Evolutionary conservation across 2,797 vertebrate genomes (phyloP).

Genomic region (Dermochelys coriacea): DNA sequence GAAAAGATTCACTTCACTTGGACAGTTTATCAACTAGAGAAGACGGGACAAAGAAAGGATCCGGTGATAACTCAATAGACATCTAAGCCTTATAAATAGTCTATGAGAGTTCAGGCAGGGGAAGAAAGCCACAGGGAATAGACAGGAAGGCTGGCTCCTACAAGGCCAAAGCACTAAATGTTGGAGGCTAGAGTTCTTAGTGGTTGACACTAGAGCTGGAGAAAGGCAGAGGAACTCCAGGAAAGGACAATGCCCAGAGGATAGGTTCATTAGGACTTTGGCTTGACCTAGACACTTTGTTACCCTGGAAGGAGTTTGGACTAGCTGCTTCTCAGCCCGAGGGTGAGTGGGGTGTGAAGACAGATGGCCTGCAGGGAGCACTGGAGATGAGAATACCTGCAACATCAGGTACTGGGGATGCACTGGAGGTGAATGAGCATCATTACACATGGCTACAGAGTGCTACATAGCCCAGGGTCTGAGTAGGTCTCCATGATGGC

Average conservation of each 20-base stretch:
- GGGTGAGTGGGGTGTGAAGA: not conserved
- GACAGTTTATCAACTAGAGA: not conserved
- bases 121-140: not conserved
- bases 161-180: not conserved
- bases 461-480: not conserved
- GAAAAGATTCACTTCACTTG: not conserved
- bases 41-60: not conserved
- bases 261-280: not conserved
- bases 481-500: not conserved
- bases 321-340: not conserved
- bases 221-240: not conserved
- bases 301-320: not conserved
- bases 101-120: not conserved
- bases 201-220: not conserved
- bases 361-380: not conserved
- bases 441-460: not conserved
- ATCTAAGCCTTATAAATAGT: not conserved
- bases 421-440: not conserved
- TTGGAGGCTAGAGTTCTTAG: not conserved
- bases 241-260: not conserved
- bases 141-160: not conserved
- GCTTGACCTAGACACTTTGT: not conserved
- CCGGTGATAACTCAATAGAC: not conserved
- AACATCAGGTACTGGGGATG: not conserved
- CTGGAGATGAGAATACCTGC: not conserved